Conservation (phyloP, 2,888 invertebrate genomes). For the Polyommatus iphigenia region DNA sequence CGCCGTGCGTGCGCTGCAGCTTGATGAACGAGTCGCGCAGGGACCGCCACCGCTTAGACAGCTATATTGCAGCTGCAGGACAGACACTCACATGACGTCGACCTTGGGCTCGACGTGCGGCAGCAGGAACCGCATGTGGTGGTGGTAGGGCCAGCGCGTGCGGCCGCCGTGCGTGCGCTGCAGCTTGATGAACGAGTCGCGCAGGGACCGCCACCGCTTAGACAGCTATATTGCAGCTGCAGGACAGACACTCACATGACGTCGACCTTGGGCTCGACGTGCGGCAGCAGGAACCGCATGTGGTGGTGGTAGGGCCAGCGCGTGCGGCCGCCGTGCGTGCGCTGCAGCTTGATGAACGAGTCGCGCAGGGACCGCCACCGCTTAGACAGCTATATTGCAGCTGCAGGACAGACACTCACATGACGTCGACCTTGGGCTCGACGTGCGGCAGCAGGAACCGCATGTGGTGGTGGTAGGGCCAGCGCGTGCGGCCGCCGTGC, state of each 20-base stretch:
- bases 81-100: constrained; percentile 50
- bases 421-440: constrained; percentile 56
- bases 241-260: constrained; percentile 49
- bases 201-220: constrained; percentile 78
- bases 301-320: constrained; percentile 72
- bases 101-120: constrained; percentile 65
- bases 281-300: constrained; percentile 69
- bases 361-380: constrained; percentile 80
- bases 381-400: constrained; percentile 45
- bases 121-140: constrained; percentile 68
- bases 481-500: constrained; percentile 69
- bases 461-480: constrained; percentile 73
- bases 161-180: constrained; percentile 72
- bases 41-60: constrained; percentile 80
- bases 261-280: constrained; percentile 61
- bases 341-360: constrained; percentile 78
- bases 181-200: constrained; percentile 79
- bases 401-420: constrained; percentile 47
- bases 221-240: no score
- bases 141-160: constrained; percentile 72
- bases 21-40: constrained; percentile 80
- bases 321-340: constrained; percentile 70
- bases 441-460: constrained; percentile 68
- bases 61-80: no score
- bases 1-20: constrained; percentile 72